Evolutionary conservation across 2,113 vertebrate species (phyloP).

Genomic region (Hypomesus transpacificus): DNA sequence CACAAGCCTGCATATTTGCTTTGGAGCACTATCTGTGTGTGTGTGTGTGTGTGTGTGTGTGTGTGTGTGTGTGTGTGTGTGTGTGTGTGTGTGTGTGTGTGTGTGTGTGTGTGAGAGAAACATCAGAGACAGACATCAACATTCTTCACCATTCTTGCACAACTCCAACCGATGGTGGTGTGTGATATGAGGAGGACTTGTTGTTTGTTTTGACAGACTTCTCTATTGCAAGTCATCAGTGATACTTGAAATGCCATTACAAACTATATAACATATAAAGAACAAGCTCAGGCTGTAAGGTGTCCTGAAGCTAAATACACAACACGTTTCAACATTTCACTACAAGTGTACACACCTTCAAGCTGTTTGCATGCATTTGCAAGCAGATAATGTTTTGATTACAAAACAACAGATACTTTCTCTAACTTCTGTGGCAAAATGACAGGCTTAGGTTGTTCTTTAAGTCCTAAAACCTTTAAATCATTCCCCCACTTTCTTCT

Average conservation of each 20-base stretch:
- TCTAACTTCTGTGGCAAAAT: background rate
- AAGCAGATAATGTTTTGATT: slow-evolving; percentile 45
- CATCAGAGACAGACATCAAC: slow-evolving; percentile 18
- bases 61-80: too few species aligned
- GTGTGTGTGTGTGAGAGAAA: background rate
- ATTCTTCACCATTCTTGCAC: slow-evolving; percentile 21
- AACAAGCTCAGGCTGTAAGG: background rate
- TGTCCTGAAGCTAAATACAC: slow-evolving; percentile 32
- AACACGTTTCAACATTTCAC: background rate
- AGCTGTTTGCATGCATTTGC: slow-evolving; percentile 29
- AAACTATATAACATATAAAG: too few species aligned
- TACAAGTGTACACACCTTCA: background rate
- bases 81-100: too few species aligned
- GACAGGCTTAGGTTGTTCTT: background rate
- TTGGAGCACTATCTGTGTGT: background rate
- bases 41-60: background rate
- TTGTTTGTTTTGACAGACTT: slow-evolving; percentile 40
- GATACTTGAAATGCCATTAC: too few species aligned
- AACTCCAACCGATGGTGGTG: slow-evolving; percentile 30
- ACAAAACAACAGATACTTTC: background rate
- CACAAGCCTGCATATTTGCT: background rate
- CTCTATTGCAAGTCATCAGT: background rate
- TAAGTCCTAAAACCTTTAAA: too few species aligned
- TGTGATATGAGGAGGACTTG: slow-evolving; percentile 8
- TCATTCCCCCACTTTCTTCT: slow-evolving; percentile 20